Evolutionary conservation across 2,797 vertebrate species (phyloP).

Genomic region (Eutrigla gurnardus): DNA sequence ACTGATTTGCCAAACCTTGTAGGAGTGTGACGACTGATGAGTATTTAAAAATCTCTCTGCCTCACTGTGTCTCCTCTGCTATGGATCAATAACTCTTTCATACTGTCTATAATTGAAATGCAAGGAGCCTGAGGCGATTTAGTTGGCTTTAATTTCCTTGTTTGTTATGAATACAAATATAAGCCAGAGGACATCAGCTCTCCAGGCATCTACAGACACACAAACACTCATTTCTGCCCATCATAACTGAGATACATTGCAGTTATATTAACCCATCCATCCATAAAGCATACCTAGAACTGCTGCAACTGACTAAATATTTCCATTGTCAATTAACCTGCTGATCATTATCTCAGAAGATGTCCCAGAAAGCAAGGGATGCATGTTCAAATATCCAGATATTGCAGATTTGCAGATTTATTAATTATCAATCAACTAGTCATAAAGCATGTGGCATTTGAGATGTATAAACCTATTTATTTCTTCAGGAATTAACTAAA

Average conservation of each 20-base stretch:
- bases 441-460: not conserved
- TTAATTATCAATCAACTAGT: not conserved
- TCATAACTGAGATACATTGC: constrained; percentile 7
- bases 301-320: not conserved
- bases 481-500: not conserved
- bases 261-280: not conserved
- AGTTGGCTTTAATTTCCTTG: constrained; percentile 66
- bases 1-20: constrained; percentile 57
- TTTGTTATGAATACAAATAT: constrained; percentile 72
- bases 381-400: not conserved
- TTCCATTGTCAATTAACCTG: not conserved
- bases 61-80: constrained; percentile 53
- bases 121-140: constrained; percentile 66
- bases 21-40: constrained; percentile 62
- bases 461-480: not conserved
- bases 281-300: not conserved
- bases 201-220: constrained; percentile 46
- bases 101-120: constrained; percentile 71
- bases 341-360: not conserved
- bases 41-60: constrained; percentile 71
- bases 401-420: constrained; percentile 5
- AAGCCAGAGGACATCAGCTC: constrained; percentile 62
- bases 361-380: not conserved
- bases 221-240: not conserved
- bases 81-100: constrained; percentile 76